Base-by-base conservation (phyloP, 1,140 invertebrate genomes). In the Oryctes rhinoceros region DNA sequence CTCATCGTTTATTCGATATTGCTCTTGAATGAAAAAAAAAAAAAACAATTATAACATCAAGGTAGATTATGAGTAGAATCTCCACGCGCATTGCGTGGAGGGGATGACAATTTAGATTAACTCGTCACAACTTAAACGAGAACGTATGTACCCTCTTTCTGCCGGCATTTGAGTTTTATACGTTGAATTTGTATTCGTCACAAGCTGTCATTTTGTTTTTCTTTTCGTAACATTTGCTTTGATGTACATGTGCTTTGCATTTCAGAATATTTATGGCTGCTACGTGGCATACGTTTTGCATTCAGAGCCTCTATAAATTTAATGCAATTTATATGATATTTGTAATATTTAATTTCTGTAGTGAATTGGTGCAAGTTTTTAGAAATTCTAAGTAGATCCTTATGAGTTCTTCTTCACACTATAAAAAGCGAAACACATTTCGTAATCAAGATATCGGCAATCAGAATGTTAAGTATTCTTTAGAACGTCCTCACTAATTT, bases 151-250 rank as follows among this genome's bases (percentile, higher is more conserved):
- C 24, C n/a, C 62, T 71, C 6, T 24, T 37, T 37, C 7, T 44
- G 5, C 9, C 5, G 5, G 39, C 39, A 1, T 71, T 30, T 9
- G 65, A 59, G 65, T 71, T 71, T 71, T 71, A 71, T 71, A 18
- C 24, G 65, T 71, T 71, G 24, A 71, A 71, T 71, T 71, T 35
- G 65, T 71, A 71, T 71, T 71, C 65, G 65, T 71, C 65, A 71
- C 24, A 30, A 24, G 13, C 20, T 71, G 65, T 35, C 65, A 71
- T 30, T 71, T 71, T 71, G 65, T 71, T 37, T 71, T 71, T 71
- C 65, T 24, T 71, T 71, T 24, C 35, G 11, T 71, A 71, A 71
- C 13, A 71, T 71, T 71, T 71, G 24, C 30, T 71, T 71, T 30
- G 35, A 71, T 37, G 35, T 71, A 71, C 20, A 71, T 35, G 24